Evolutionary conservation across 2,888 invertebrate genomes (phyloP), one percentile per base, ranked within the genome.

Genomic region (Sinodicranocentrus sp.): DNA sequence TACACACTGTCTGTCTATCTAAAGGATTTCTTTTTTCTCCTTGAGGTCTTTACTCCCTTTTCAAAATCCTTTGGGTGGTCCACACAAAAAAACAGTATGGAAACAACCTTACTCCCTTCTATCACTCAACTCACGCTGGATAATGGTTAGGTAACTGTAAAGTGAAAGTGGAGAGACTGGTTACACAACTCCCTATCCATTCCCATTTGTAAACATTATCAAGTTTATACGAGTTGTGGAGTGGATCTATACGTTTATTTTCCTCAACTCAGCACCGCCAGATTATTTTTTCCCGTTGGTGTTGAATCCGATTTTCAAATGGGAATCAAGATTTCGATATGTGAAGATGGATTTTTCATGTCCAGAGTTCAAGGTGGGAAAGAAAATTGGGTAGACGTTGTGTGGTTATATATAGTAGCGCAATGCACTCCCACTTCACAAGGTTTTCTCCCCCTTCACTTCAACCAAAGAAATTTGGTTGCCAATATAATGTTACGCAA

Each of bases 61-160:
- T 54, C 17, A 33, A 76, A 76, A 76, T 76, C 76, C 76, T 76
- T 68, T 77, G 77, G 77, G 77, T 77, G 77, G 77, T 77, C 77
- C 28, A 67, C 67, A 25, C 28, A 48, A 48, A 77, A 65, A 75
- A 15, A 39, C 6, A 39, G 39, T n/a, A n/a, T 13, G 39, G 54
- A 33, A 72, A 59, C 33, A 52, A 70, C 72, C 59, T 59, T 72
- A 61, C 17, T 44, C 54, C 17, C 25, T 28, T 19, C 23, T 54
- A 1, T 21, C 21, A 19, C 59, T 65, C 25, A 39, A 21, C 77
- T 68, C 77, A 57, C 21, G 67, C 54, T 59, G 65, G 76, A 76
- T 76, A 77, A 77, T 68, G 68, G 77, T 43, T 67, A 57, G 54
- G 77, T 77, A 77, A 77, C 76, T 65, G 73, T 63, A n/a, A n/a